phyloP scores from a whole-genome alignment of 2,797 vertebrate genomes.

The Darevskia nairensis region DNA sequence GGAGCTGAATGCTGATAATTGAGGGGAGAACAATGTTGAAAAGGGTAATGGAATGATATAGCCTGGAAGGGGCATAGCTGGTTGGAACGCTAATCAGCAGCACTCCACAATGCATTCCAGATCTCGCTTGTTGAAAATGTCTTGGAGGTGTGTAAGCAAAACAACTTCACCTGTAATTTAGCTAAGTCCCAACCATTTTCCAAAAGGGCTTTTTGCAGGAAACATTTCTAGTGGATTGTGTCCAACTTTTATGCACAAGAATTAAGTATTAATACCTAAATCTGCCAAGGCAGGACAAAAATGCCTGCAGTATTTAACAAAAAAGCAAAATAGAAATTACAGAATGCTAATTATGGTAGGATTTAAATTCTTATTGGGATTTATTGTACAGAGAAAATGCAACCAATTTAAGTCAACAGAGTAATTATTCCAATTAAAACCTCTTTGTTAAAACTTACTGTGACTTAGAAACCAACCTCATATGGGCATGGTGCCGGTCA shows the following conservation, averaged over 20 bases:
- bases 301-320: conserved; percentile 40
- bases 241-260: conserved; percentile 32
- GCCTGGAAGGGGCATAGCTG: neutral
- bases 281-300: conserved; percentile 47
- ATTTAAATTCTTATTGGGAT: conserved; percentile 61
- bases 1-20: neutral
- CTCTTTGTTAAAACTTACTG: conserved; percentile 51
- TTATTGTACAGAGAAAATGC: conserved; percentile 59
- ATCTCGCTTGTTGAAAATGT: neutral
- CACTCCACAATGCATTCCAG: neutral
- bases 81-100: neutral
- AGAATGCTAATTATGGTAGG: conserved; percentile 52
- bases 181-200: neutral
- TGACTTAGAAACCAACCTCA: conserved; percentile 48
- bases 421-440: conserved; percentile 63
- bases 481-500: conserved; percentile 24
- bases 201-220: neutral
- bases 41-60: neutral
- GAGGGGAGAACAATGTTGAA: neutral
- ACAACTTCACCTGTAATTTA: too few species aligned
- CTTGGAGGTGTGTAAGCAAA: neutral
- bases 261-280: conserved; percentile 36
- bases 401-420: conserved; percentile 63
- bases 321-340: neutral
- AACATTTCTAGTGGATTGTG: conserved; percentile 21